phyloP scores from a whole-genome alignment of 37 sponge, comb jelly and placozoan species.

The Diacarnus erythraeanus region DNA sequence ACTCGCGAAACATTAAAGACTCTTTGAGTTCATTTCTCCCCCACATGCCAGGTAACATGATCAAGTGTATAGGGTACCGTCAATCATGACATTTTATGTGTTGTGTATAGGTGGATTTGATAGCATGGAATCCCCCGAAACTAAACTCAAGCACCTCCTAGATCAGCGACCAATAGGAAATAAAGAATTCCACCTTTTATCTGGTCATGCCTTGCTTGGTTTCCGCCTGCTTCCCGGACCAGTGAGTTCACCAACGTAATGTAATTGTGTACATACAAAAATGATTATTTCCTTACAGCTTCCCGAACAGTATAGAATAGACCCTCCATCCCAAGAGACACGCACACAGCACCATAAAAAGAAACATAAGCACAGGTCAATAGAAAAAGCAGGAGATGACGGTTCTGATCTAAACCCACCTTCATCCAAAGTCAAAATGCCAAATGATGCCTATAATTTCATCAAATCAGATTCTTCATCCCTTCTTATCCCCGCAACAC shows the following conservation, averaged over 20 bases:
- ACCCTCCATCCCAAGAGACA: slow-evolving; percentile 17
- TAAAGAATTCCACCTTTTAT: slow-evolving; percentile 65
- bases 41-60: slow-evolving; percentile 69
- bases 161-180: slow-evolving; percentile 72
- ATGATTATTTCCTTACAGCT: slow-evolving; percentile 31
- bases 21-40: slow-evolving; percentile 80
- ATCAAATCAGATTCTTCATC: slow-evolving; percentile 26
- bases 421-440: slow-evolving; percentile 34
- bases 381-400: slow-evolving; percentile 38
- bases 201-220: slow-evolving; percentile 62
- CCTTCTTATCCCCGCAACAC: not conserved
- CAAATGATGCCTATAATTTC: slow-evolving; percentile 48
- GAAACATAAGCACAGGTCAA: slow-evolving; percentile 70
- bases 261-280: not conserved
- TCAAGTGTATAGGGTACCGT: not conserved
- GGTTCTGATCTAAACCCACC: slow-evolving; percentile 8
- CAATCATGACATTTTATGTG: not conserved
- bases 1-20: slow-evolving; percentile 67
- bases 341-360: slow-evolving; percentile 49
- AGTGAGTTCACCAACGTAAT: slow-evolving; percentile 18
- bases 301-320: slow-evolving; percentile 70
- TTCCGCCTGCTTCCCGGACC: slow-evolving; percentile 81
- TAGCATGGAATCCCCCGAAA: slow-evolving; percentile 32
- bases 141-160: slow-evolving; percentile 60
- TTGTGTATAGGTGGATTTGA: slow-evolving; percentile 71